Percentiles rank a stretch among this genome's conserved stretches.
Conservation (phyloP, 2,113 vertebrate genomes). For the Lamprotornis superbus region DNA sequence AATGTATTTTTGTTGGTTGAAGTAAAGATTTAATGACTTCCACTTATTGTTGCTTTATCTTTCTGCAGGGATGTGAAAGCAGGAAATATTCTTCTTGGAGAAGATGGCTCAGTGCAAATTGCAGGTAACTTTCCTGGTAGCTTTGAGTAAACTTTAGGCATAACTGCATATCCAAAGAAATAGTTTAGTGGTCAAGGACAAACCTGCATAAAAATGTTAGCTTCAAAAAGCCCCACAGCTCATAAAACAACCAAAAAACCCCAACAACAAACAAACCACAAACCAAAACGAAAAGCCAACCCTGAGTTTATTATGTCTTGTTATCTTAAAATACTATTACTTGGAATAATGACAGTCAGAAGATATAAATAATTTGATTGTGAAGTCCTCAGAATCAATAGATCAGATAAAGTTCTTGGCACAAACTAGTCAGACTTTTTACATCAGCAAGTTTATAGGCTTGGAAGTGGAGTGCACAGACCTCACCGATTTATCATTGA, state of each 20-base stretch:
- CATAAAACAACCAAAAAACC: neutral
- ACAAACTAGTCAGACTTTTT: neutral
- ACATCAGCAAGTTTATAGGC: neutral
- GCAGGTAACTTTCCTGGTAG: slow-evolving; percentile 80
- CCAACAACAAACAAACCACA: neutral
- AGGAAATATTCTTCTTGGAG: slow-evolving; percentile 95
- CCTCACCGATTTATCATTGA: accelerated
- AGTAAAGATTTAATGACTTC: neutral
- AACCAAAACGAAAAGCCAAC: neutral
- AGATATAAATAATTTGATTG: neutral
- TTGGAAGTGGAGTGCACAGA: neutral
- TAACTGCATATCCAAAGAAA: neutral
- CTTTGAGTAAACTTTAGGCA: neutral
- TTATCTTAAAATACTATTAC: neutral
- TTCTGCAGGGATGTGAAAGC: slow-evolving; percentile 92
- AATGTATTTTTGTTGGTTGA: neutral
- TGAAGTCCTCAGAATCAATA: neutral
- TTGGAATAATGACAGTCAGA: neutral
- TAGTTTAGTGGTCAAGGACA: neutral
- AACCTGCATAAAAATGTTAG: neutral
- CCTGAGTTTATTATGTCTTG: neutral
- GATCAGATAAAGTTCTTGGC: neutral
- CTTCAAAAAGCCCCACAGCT: neutral
- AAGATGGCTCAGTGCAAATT: slow-evolving; percentile 95
- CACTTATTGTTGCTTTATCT: slow-evolving; percentile 43